Evolutionary conservation across 1,140 invertebrate species (phyloP), one percentile per base, ranked within the genome.

Genomic region (Drosophila saltans): DNA sequence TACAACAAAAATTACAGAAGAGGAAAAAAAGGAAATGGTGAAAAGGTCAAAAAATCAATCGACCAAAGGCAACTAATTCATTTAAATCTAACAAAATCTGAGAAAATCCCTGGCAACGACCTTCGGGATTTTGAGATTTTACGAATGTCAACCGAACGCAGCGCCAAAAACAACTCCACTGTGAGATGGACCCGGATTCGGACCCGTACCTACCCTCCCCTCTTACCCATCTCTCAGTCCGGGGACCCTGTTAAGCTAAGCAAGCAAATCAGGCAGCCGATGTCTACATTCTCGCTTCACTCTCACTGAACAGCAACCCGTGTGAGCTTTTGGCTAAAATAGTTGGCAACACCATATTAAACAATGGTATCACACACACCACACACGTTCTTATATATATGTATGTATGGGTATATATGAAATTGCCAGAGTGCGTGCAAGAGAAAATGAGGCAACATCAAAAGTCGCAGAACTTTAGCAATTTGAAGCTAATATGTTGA

Each of bases 41-140:
- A 64, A 92, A 92, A 92, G 91, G 91, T 92, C 91, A 92, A 91
- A 92, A 92, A 92, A 92, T 92, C 91, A 92, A 92, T 92, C 91
- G 91, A 80, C 80, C 83, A 77, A 92, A 90, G 45, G 89, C 90
- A 91, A 92, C 91, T 92, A 92, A 92, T 92, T 92, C 91, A 90
- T 92, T 92, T 92, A 92, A 92, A 92, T 92, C 91, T 92, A 88
- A 92, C 91, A 91, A 92, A 92, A 92, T 92, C 91, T 92, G 77
- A 91, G 91, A 92, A 92, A 92, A 92, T 92, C 91, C 91, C 91
- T 90, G 89, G 89, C 90, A 92, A 92, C 91, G 91, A 92, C 91
- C 91, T 92, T 91, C 91, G 91, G 91, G 88, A 91, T 92, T 92
- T 91, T 89, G 86, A 90, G 90, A 91, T 91, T 91, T 91, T 90